Evolutionary conservation across 1,140 invertebrate genomes (phyloP), one percentile per base, ranked within the genome.

Genomic region (Drosophila tropicalis): DNA sequence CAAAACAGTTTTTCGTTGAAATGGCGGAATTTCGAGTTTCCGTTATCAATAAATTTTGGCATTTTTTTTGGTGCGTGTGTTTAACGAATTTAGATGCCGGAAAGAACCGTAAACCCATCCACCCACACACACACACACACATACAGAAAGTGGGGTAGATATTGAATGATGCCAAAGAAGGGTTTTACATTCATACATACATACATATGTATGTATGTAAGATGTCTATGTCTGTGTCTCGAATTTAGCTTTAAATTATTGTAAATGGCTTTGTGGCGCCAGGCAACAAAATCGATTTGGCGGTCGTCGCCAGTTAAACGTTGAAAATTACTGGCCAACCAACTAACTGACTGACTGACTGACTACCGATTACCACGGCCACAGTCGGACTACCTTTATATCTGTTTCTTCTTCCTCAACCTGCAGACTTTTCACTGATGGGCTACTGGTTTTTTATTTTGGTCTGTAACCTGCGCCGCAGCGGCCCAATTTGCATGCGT

Each of bases 281-380:
- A 86, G 72, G 76, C 69, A 61, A 62, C 79, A 70, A 87, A 86
- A 87, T 86, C 83, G 83, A 86, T 86, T 86, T 86, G 79, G 79
- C 79, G 83, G 69, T 87, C 79, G 82, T 68, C 83, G 84, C 79
- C 83, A 86, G 84, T 87, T 86, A 86, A 86, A 86, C 84, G 83
- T 47, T 83, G 72, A 72, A 81, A 86, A 86, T 87, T 86, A 81
- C 82, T 63, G 70, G 40, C 60, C 29, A 40, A 40, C 67, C 56
- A 55, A 44, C 34, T 36, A 36, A 39, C 36, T 39, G 10, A 36
- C 34, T 36, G 10, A 36, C 34, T 36, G 34, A 12, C 58, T 12
- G 60, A 17, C 56, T 15, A 58, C 56, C 15, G n/a, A 51, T 51
- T 39, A 9, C 36, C n/a, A 9, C 36, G 3, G 44, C 44, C 44